Evolutionary conservation across 1,140 invertebrate genomes (phyloP).

Genomic region (Copidosoma floridanum): DNA sequence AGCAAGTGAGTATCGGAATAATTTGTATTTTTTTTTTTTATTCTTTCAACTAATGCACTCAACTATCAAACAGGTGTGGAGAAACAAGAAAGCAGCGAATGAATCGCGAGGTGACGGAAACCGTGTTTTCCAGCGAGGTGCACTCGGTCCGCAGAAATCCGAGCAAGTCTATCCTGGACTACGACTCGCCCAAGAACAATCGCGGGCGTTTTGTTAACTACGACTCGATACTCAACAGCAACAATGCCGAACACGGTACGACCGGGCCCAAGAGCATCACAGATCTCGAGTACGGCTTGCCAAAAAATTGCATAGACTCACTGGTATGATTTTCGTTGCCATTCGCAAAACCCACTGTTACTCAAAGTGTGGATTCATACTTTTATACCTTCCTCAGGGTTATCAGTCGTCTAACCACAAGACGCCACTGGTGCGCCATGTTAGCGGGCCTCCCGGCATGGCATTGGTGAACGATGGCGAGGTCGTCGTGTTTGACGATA

Average conservation of each 20-base stretch:
- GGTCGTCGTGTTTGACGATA: constrained; percentile 80
- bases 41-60: not conserved
- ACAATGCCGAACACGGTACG: constrained; percentile 54
- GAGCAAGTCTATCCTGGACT: constrained; percentile 51
- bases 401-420: too few species aligned
- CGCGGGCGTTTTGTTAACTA: constrained; percentile 50
- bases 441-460: constrained; percentile 42
- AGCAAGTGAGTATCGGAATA: constrained; percentile 54
- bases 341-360: too few species aligned
- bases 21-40: constrained; percentile 1
- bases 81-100: constrained; percentile 57
- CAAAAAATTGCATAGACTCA: constrained; percentile 55
- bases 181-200: constrained; percentile 52
- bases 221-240: constrained; percentile 55
- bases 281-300: constrained; percentile 52
- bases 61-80: constrained; percentile 44
- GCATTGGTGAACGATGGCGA: constrained; percentile 67
- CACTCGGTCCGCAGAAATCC: constrained; percentile 60
- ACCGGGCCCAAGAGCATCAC: constrained; percentile 54
- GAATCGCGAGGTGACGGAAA: constrained; percentile 63
- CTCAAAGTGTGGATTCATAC: too few species aligned
- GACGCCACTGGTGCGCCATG: not conserved
- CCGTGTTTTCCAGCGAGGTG: constrained; percentile 65
- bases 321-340: constrained; percentile 49
- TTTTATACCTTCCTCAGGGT: too few species aligned